Evolutionary conservation across 2,797 vertebrate genomes (phyloP).

Genomic region (Pristis pectinata): DNA sequence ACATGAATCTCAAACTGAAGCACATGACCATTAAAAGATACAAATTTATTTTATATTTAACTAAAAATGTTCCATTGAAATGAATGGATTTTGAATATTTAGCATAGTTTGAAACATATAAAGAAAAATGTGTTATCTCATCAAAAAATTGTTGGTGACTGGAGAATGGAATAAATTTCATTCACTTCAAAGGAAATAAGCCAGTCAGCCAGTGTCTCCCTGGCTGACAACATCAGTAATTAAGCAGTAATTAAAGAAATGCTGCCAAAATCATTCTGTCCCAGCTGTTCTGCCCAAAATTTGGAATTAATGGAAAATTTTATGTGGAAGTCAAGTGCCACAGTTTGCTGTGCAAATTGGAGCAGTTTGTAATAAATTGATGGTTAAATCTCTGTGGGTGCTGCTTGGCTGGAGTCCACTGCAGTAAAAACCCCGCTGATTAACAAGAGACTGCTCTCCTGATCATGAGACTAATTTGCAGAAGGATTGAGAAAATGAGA

Average conservation of each 20-base stretch:
- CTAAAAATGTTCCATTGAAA: background rate
- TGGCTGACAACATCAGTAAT: conserved; percentile 34
- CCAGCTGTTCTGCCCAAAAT: conserved; percentile 28
- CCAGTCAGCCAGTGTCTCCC: background rate
- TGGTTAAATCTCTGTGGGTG: conserved; percentile 2
- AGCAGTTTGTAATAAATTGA: conserved; percentile 23
- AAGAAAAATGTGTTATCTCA: background rate
- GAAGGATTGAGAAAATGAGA: background rate
- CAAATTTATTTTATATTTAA: background rate
- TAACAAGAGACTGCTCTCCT: background rate
- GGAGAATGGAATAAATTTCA: background rate
- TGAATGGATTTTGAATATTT: background rate
- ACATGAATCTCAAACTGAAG: background rate
- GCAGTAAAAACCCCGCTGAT: background rate
- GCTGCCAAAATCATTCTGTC: conserved; percentile 7
- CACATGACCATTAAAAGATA: too few relatives aligned
- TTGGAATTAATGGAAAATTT: conserved; percentile 21
- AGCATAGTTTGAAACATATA: background rate
- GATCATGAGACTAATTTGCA: background rate
- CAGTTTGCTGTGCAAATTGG: conserved; percentile 2
- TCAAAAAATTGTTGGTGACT: background rate
- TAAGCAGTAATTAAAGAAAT: conserved; percentile 31
- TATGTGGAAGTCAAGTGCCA: conserved; percentile 29
- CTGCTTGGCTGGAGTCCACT: background rate
- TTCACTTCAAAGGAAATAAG: background rate